Conservation (phyloP, 2,888 invertebrate genomes). For the Philaethria dido region DNA sequence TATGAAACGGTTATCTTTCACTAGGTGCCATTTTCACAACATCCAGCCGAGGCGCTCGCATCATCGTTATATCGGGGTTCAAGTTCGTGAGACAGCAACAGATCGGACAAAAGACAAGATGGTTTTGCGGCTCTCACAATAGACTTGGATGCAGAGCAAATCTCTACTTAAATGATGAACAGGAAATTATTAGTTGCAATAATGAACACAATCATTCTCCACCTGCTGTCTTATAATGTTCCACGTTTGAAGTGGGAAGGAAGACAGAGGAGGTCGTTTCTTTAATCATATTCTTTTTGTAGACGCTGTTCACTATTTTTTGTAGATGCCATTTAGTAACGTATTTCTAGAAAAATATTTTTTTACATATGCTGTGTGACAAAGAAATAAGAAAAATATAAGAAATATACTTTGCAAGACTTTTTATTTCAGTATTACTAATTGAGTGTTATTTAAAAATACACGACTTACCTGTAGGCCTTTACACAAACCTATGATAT, state of each 20-base stretch:
- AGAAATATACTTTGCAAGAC: no score
- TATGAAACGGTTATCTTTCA: neutral
- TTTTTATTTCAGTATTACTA: no score
- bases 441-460: no score
- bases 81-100: slow-evolving; percentile 45
- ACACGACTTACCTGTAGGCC: no score
- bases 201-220: slow-evolving; percentile 38
- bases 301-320: no score
- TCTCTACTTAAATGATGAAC: slow-evolving; percentile 39
- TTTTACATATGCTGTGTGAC: neutral
- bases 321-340: no score
- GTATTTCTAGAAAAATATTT: no score
- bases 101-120: slow-evolving; percentile 43
- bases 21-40: slow-evolving; percentile 41
- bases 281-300: no score
- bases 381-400: no score
- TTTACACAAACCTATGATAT: no score
- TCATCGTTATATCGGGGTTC: slow-evolving; percentile 44
- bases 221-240: slow-evolving; percentile 29
- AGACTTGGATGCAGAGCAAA: slow-evolving; percentile 44
- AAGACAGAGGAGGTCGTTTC: no score
- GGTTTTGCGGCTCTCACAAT: slow-evolving; percentile 47
- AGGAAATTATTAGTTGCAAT: slow-evolving; percentile 31
- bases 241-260: no score
- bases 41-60: slow-evolving; percentile 44